Evolutionary conservation across 37 sponge, comb jelly and placozoan genomes (phyloP).

Genomic region (Bolinopsis microptera): DNA sequence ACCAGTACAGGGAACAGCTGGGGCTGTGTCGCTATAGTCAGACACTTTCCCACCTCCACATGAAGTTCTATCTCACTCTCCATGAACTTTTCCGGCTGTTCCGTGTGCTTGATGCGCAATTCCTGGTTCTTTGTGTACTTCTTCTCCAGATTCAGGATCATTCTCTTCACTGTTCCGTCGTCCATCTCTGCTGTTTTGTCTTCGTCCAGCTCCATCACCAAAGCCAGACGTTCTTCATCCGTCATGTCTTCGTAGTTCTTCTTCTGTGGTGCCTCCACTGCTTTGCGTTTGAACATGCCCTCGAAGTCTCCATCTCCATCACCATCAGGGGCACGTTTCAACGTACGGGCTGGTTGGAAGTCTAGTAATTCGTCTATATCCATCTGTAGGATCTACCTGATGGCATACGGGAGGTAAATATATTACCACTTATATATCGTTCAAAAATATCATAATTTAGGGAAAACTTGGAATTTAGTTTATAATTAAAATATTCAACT

Average conservation of each 20-base stretch:
- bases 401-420: not conserved
- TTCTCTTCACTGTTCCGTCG: constrained; percentile 75
- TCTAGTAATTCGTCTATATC: constrained; percentile 43
- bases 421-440: no score
- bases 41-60: constrained; percentile 83
- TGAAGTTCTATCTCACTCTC: constrained; percentile 94
- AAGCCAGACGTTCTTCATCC: constrained; percentile 75
- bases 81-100: constrained; percentile 92
- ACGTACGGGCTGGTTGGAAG: constrained; percentile 41
- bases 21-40: constrained; percentile 80
- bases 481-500: no score
- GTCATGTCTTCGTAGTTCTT: constrained; percentile 68
- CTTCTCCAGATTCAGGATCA: constrained; percentile 91
- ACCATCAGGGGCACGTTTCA: constrained; percentile 25
- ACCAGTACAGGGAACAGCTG: constrained; percentile 81
- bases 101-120: constrained; percentile 90
- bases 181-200: constrained; percentile 77
- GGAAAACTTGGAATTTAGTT: no score
- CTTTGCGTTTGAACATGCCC: constrained; percentile 29
- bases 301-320: constrained; percentile 39
- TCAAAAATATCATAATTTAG: no score
- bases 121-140: constrained; percentile 89
- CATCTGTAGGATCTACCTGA: constrained; percentile 6
- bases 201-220: constrained; percentile 77
- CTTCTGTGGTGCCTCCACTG: constrained; percentile 20